Evolutionary conservation across 1,140 invertebrate genomes (phyloP), one percentile per base, ranked within the genome.

Genomic region (Leptinotarsa undecemlineata): DNA sequence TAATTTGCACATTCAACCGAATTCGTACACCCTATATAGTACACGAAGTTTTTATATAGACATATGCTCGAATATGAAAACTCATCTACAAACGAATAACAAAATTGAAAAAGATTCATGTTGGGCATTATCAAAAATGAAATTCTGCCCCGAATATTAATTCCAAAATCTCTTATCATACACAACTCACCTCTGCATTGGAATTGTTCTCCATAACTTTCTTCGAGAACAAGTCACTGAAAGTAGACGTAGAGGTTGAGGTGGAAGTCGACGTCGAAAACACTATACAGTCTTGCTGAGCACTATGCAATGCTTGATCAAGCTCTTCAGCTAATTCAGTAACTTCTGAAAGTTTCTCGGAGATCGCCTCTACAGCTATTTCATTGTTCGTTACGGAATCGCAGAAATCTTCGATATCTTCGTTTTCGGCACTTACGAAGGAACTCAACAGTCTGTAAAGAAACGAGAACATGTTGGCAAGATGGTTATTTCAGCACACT

Each of bases 291-390:
- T 82, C 82, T 73, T 85, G 82, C 78, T 88, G 86, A 14, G 86
- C 81, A 84, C 90, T 86, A 80, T 88, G 85, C 82, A 91, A 73
- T 85, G 86, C 82, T 11, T 87, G 87, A 78, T 92, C 91, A 62
- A 92, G 82, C 72, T 90, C 89, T 78, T 92, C 91, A 1, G 91
- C 90, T 3, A 92, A 86, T 64, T 87, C 87, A 8, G 90, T 90
- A 0, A 92, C 90, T 82, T 91, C 90, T n/a, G 87, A 83, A 42
- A 92, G 83, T 79, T 87, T 88, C 74, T 89, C 88, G 11, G 89
- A 88, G 48, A 92, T 92, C 13, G 91, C 89, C 61, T 91, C 89
- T 8, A 91, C 87, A 3, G 91, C 90, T 67, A 90, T 88, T 62
- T 87, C 84, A 81, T 92, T 91, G 76, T 85, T 86, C 20, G 84